Percentiles rank a stretch among this genome's conserved stretches.
Evolutionary conservation across 30 jellyfish, hydroid and myxozoan species (phyloP).

Genomic region (Aurelia aurita complex sp. Pacific): DNA sequence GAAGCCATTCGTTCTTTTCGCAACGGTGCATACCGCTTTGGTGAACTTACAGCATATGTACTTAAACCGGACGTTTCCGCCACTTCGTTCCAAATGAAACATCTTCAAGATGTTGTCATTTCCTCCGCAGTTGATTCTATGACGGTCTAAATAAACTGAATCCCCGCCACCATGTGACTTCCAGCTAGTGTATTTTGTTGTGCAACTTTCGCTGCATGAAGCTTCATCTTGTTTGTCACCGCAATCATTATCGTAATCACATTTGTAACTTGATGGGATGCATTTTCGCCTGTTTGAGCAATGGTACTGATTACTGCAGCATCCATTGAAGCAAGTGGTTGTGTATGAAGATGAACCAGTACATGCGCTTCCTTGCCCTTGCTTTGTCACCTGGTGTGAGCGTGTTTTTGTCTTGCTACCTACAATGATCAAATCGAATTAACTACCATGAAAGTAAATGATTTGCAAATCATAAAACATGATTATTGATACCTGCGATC

Average conservation of each 20-base stretch:
- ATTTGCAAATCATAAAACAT: no score
- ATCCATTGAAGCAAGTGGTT: conserved; percentile 10
- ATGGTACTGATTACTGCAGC: conserved; percentile 16
- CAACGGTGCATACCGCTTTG: background rate
- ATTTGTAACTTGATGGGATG: conserved; percentile 14
- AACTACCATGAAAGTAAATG: no score
- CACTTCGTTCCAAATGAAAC: conserved; percentile 24
- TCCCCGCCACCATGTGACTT: conserved; percentile 24
- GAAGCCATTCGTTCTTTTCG: background rate
- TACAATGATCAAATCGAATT: no score
- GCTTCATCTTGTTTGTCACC: conserved; percentile 48
- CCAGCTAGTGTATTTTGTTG: conserved; percentile 6
- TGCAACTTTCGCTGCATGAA: background rate
- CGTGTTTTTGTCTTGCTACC: background rate
- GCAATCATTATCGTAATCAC: conserved; percentile 51
- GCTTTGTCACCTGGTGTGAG: background rate
- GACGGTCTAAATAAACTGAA: conserved; percentile 10
- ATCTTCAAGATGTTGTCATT: background rate
- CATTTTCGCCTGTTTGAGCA: conserved; percentile 21
- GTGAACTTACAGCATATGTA: conserved; percentile 37
- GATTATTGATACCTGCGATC: no score
- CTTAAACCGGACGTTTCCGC: conserved; percentile 3
- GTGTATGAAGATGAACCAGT: background rate
- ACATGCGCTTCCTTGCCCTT: conserved; percentile 25
- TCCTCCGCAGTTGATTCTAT: conserved; percentile 26